Evolutionary conservation across 2,113 vertebrate genomes (phyloP).

Genomic region (Rhipidura dahli): DNA sequence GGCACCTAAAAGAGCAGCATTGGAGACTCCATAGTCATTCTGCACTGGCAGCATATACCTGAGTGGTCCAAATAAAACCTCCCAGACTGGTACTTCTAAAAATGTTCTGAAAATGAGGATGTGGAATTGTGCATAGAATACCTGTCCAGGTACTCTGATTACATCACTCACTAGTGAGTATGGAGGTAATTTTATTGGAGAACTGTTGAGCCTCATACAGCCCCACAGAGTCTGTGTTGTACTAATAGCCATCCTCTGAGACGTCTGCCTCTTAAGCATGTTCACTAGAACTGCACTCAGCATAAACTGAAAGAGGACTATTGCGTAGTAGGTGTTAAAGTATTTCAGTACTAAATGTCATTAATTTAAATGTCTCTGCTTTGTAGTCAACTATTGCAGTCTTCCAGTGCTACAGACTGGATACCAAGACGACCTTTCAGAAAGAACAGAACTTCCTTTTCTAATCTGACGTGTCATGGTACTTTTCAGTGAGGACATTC

Average conservation of each 20-base stretch:
- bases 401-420: not conserved
- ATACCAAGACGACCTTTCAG: not conserved
- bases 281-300: not conserved
- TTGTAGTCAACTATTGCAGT: not conserved
- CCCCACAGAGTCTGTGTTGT: not conserved
- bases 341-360: not conserved
- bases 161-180: not conserved
- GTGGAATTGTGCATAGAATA: not conserved
- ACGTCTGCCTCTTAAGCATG: not conserved
- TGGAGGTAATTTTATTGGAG: not conserved
- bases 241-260: no score
- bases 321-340: not conserved
- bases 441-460: not conserved
- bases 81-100: not conserved
- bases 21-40: not conserved
- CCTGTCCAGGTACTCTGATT: not conserved
- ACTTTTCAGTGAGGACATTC: not conserved
- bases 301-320: not conserved
- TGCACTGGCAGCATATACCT: not conserved
- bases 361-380: not conserved
- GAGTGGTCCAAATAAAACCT: not conserved
- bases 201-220: not conserved
- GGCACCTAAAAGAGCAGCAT: fast-evolving
- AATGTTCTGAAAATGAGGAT: not conserved
- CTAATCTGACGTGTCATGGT: not conserved